Conservation (phyloP, 2,113 vertebrate genomes). For the Mobula birostris region DNA sequence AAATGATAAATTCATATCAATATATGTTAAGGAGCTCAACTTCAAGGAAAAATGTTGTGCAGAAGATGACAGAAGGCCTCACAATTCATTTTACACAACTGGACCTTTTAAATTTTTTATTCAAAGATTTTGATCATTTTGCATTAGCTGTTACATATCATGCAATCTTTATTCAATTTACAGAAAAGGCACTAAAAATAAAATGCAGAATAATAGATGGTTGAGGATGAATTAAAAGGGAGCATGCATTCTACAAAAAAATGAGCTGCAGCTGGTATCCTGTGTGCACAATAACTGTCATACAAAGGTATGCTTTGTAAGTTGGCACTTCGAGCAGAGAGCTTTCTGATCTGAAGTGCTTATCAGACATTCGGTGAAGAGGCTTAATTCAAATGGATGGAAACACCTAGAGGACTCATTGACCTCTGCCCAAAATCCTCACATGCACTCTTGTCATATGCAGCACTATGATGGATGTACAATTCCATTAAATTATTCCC, state of each 20-base stretch:
- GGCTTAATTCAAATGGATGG: not conserved
- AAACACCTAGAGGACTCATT: not conserved
- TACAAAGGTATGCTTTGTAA: not conserved
- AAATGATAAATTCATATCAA: not conserved
- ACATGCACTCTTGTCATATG: not conserved
- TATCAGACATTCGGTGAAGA: not conserved
- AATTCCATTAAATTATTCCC: not conserved
- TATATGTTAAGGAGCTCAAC: not conserved
- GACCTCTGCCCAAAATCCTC: not conserved
- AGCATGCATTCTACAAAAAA: not conserved
- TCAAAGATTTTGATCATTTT: not conserved
- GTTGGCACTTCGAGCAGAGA: not conserved
- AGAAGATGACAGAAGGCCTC: not conserved
- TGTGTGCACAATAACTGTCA: not conserved
- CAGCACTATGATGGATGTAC: not conserved
- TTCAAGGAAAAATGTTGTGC: not conserved
- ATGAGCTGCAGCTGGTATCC: slow-evolving; percentile 3
- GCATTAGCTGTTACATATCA: not conserved
- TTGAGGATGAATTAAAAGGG: not conserved
- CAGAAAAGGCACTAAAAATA: not conserved
- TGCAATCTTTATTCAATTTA: not conserved
- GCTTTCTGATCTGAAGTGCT: not conserved
- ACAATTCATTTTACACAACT: not conserved
- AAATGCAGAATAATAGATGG: not conserved
- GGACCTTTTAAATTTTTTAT: not conserved